Percentiles rank a stretch among this genome's conserved stretches.
These are phyloP conservation scores for Sebastes minor DNA, from an alignment of 2,797 vertebrate species.

Conservation along the genomic window DNA sequence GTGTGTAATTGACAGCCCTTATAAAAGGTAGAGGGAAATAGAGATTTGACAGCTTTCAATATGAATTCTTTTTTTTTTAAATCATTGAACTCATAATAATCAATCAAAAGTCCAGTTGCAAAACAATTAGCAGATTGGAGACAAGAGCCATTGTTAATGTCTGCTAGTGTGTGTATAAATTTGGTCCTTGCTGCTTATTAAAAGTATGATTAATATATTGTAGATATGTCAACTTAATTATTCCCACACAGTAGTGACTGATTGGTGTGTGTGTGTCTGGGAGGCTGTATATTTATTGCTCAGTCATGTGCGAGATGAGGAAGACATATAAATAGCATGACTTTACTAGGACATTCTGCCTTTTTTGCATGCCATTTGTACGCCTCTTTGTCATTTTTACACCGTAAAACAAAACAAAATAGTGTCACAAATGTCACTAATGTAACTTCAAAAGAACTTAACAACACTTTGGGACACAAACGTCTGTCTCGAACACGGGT, in stretches of 20 bases:
- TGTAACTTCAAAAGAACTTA: too few relatives aligned
- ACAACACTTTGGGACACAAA: too few relatives aligned
- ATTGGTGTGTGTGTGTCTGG: not conserved
- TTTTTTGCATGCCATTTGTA: too few relatives aligned
- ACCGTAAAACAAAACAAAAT: too few relatives aligned
- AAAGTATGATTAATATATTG: constrained; percentile 34
- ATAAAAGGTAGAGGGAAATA: not conserved
- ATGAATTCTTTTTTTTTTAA: not conserved
- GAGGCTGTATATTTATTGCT: constrained; percentile 2
- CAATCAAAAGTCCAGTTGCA: constrained; percentile 19
- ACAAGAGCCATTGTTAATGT: constrained; percentile 2
- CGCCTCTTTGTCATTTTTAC: too few relatives aligned
- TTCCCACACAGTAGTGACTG: not conserved
- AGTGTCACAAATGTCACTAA: too few relatives aligned
- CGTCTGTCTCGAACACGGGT: too few relatives aligned
- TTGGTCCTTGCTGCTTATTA: constrained; percentile 1
- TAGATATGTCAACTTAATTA: constrained; percentile 18
- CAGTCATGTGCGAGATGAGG: not conserved
- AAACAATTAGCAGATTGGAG: constrained; percentile 28
- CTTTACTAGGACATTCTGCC: too few relatives aligned
- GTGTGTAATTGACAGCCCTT: constrained; percentile 7
- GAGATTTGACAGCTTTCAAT: constrained; percentile 6
- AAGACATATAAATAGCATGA: not conserved
- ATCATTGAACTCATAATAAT: constrained; percentile 7
- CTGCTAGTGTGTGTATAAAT: constrained; percentile 5